Conservation (phyloP, 2,888 invertebrate species). For the Bombylius major region DNA sequence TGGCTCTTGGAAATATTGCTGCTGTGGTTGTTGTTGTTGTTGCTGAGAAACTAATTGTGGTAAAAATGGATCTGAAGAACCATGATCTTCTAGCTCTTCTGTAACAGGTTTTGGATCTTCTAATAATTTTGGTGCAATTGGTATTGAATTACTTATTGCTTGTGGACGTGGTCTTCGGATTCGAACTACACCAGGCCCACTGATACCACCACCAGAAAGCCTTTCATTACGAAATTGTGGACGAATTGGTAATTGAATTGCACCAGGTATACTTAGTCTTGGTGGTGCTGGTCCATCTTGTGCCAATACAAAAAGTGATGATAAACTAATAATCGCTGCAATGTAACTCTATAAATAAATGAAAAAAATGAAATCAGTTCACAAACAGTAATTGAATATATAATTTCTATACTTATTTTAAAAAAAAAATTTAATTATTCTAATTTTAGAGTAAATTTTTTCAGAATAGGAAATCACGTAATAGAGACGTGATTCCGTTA, state of each 20-base stretch:
- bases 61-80: slow-evolving; percentile 42
- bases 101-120: slow-evolving; percentile 50
- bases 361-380: not conserved
- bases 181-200: slow-evolving; percentile 23
- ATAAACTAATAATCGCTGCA: slow-evolving; percentile 1
- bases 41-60: slow-evolving; percentile 35
- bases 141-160: slow-evolving; percentile 38
- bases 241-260: slow-evolving; percentile 36
- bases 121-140: slow-evolving; percentile 32
- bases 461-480: no score
- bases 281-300: slow-evolving; percentile 49
- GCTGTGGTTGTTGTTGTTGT: slow-evolving; percentile 29
- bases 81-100: slow-evolving; percentile 52
- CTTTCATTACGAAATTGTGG: slow-evolving; percentile 23
- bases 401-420: no score
- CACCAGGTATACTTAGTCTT: slow-evolving; percentile 53
- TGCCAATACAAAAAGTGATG: slow-evolving; percentile 21
- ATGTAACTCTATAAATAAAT: slow-evolving; percentile 6
- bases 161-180: slow-evolving; percentile 36
- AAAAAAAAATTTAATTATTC: no score
- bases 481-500: no score
- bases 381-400: no score
- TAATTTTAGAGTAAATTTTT: no score
- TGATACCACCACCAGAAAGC: slow-evolving; percentile 1
- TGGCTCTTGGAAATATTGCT: slow-evolving; percentile 33